These are phyloP conservation scores for rat (Rattus norvegicus) DNA, from an alignment of 2,113 vertebrate species.

Conservation along the genomic window GRCr8 NC_086019.1:165352501-165353000, in stretches of 20 bases:
- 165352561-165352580: background rate
- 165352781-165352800: rapidly evolving
- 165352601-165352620: background rate
- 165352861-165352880: background rate
- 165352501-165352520: background rate
- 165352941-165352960: background rate
- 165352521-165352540: background rate
- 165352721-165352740: background rate
- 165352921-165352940: background rate
- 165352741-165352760: too few relatives aligned
- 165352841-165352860: too few relatives aligned
- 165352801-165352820: rapidly evolving
- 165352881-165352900: background rate
- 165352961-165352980: background rate
- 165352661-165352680: background rate
- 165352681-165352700: background rate
- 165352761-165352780: rapidly evolving
- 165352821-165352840: rapidly evolving
- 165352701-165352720: background rate
- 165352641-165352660: background rate
- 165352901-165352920: background rate
- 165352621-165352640: background rate
- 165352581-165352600: background rate
- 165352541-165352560: background rate
- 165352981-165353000: background rate